Percentiles rank a stretch among this genome's conserved stretches.
Evolutionary conservation across 2,888 invertebrate genomes (phyloP).

Genomic region (Tiliacea citrago): DNA sequence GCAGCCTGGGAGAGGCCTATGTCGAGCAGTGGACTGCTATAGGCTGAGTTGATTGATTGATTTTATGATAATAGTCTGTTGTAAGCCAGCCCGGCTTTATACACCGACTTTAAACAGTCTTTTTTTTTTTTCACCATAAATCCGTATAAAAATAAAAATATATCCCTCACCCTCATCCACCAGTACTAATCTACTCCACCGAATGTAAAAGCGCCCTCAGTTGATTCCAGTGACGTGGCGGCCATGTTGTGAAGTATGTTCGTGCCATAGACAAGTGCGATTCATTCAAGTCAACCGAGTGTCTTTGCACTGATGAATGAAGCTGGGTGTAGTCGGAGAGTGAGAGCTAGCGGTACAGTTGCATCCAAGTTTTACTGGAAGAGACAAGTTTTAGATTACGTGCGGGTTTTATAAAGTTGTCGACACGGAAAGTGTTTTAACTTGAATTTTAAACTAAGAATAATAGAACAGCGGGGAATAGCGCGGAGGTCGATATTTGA

Average conservation of each 20-base stretch:
- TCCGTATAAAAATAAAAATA: neutral
- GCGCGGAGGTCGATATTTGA: conserved; percentile 19
- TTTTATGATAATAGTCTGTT: neutral
- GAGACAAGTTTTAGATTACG: conserved; percentile 44
- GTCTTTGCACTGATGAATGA: conserved; percentile 59
- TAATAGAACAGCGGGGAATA: conserved; percentile 28
- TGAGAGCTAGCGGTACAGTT: conserved; percentile 19
- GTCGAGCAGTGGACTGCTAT: too few relatives aligned
- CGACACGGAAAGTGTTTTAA: conserved; percentile 20
- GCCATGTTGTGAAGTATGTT: conserved; percentile 55
- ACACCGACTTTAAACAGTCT: neutral
- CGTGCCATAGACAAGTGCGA: conserved; percentile 33
- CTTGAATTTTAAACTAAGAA: conserved; percentile 29
- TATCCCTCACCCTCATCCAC: neutral
- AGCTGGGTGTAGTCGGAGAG: conserved; percentile 33
- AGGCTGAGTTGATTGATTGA: too few relatives aligned
- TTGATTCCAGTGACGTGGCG: conserved; percentile 27
- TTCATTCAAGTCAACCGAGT: conserved; percentile 62
- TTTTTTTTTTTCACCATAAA: neutral
- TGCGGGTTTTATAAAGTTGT: conserved; percentile 35
- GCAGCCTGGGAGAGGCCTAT: too few relatives aligned
- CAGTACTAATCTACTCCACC: neutral
- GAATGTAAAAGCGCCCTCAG: conserved; percentile 22
- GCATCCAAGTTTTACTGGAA: conserved; percentile 42
- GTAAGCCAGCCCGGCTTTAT: neutral